Percentiles rank a stretch among this genome's conserved stretches.
These are phyloP conservation scores for Microcebus jonahi DNA, from an alignment of 2,113 vertebrate genomes.

Conservation along the genomic window DNA sequence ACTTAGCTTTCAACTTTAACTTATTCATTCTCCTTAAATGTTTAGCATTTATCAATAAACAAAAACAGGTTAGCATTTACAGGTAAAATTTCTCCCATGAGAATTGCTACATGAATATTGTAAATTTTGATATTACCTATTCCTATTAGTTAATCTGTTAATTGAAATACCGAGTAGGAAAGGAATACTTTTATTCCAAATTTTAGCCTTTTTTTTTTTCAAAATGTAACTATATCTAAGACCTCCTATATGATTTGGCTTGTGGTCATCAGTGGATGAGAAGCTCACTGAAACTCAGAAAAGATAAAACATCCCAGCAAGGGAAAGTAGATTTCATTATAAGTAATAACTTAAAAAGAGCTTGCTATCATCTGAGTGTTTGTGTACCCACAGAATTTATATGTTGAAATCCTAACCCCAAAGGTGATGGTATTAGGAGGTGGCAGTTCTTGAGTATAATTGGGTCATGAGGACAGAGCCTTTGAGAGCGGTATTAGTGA, in stretches of 20 bases:
- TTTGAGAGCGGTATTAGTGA: background rate
- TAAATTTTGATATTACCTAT: background rate
- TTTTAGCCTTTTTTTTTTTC: background rate
- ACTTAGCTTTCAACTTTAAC: background rate
- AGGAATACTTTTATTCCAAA: background rate
- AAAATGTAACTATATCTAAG: background rate
- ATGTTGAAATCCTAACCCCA: background rate
- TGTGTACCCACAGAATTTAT: background rate
- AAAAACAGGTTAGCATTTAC: too few relatives aligned
- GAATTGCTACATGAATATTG: background rate
- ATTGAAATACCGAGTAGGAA: background rate
- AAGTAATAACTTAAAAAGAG: background rate
- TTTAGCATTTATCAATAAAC: background rate
- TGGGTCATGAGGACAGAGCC: background rate
- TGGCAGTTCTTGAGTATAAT: background rate
- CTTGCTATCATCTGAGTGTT: background rate
- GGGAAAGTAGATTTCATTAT: background rate
- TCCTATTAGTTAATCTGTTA: background rate
- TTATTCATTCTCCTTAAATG: background rate
- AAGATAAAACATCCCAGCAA: background rate
- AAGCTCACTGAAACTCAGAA: background rate
- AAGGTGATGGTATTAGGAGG: background rate
- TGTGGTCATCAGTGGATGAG: background rate
- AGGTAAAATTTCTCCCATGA: background rate
- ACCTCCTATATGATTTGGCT: background rate